Conservation (phyloP, 2,888 invertebrate species). For the Hartigia nigra region DNA sequence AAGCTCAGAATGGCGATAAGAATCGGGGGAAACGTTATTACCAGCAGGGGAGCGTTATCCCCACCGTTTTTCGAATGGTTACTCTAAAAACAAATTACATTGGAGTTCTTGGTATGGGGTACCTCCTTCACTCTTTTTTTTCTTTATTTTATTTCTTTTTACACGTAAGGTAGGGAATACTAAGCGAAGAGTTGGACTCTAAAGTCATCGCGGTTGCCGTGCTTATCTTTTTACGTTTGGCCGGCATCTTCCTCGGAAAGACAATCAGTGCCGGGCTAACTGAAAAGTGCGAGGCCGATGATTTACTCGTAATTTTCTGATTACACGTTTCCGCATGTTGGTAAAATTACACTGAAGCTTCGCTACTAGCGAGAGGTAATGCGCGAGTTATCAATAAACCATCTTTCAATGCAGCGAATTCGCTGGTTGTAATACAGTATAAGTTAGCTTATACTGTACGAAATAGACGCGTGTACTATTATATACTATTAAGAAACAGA, state of each 20-base stretch:
- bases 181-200: neutral
- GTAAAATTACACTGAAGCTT: conserved; percentile 21
- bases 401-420: neutral
- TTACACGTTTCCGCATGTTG: conserved; percentile 33
- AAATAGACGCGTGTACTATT: neutral
- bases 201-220: conserved; percentile 23
- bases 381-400: neutral
- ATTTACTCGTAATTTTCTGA: conserved; percentile 34
- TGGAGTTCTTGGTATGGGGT: conserved; percentile 22
- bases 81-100: conserved; percentile 45
- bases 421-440: too few relatives aligned
- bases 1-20: neutral
- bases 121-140: too few relatives aligned
- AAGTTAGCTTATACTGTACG: neutral
- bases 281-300: conserved; percentile 24
- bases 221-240: conserved; percentile 7
- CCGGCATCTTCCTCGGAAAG: conserved; percentile 17
- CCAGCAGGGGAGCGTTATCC: neutral
- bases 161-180: neutral
- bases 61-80: conserved; percentile 19
- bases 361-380: neutral
- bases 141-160: neutral
- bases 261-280: conserved; percentile 26
- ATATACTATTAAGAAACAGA: neutral
- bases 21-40: neutral